Evolutionary conservation across 1,140 invertebrate species (phyloP).

Genomic region (Orussus abietinus): DNA sequence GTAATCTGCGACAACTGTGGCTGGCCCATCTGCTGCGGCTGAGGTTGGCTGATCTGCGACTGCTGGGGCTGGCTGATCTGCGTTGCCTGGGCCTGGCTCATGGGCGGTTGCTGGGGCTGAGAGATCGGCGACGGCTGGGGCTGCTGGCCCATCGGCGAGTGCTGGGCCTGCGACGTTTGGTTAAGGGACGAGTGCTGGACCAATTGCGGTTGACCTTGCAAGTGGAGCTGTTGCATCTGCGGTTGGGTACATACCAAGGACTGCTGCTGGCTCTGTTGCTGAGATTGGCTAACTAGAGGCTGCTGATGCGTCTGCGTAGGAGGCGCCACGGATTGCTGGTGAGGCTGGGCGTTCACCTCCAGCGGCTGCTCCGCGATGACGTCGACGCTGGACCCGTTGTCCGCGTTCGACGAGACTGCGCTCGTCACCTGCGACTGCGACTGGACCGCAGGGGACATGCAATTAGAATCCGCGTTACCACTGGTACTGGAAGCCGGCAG

Average conservation of each 20-base stretch:
- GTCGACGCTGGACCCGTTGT: too few species aligned
- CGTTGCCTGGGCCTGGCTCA: conserved; percentile 17
- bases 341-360: conserved; percentile 26
- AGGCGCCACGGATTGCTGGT: conserved; percentile 6
- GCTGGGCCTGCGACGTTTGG: conserved; percentile 16
- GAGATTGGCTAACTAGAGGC: conserved; percentile 13
- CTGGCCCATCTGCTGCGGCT: conserved; percentile 17
- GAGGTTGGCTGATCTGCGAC: conserved; percentile 24
- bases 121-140: conserved; percentile 21
- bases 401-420: too few species aligned
- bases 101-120: conserved; percentile 35
- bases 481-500: conserved; percentile 47
- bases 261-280: conserved; percentile 20
- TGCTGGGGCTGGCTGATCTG: too few species aligned
- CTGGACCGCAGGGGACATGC: too few species aligned
- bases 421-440: too few species aligned
- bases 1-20: conserved; percentile 22
- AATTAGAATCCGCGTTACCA: conserved; percentile 37
- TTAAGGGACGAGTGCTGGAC: conserved; percentile 14
- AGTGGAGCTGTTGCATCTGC: conserved; percentile 14
- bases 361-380: conserved; percentile 37
- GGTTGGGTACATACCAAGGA: conserved; percentile 16
- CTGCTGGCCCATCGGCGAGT: too few species aligned
- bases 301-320: conserved; percentile 23
- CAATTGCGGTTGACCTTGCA: conserved; percentile 24